Base-by-base conservation (phyloP, 23 tunicate genomes). In the Oikopleura vanhoeffeni region DNA sequence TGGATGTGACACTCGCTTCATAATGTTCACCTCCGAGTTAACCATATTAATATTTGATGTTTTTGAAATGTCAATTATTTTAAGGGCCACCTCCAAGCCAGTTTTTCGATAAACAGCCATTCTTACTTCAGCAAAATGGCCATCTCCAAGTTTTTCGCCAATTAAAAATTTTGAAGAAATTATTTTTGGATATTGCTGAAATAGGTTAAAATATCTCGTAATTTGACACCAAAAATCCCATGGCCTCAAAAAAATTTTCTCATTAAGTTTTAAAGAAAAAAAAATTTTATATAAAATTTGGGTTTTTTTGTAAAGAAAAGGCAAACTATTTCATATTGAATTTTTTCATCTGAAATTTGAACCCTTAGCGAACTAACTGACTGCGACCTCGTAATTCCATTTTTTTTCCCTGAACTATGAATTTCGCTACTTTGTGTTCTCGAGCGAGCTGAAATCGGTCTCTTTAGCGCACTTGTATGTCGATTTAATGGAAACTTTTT, bases 61-160 rank as follows among this genome's bases (percentile, higher is more conserved):
- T 33, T 71, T 71, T 71, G 27, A 38, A 32, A 28, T 28, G 27
- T 71, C 79, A 38, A 71, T 71, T 2, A 71, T 30, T 71, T 71
- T 71, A 28, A 71, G 3, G 4, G 79, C 79, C 79, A 71, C 79
- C 2, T 71, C 79, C 2, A 18, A 2, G 79, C 32, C 3, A 32
- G 3, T 71, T 71, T 30, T 18, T 24, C 35, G 27, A 38, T 71
- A 2, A 3, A 71, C 79, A 18, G 79, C 79, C 27, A 18, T 18
- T 3, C 79, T 33, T 2, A 71, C 79, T 30, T 71, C 79, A 33
- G 79, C 79, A 30, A 71, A 71, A 71, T 71, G 79, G 35, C 79
- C 79, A 30, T 71, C 79, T 18, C 79, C 79, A 71, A 71, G 79
- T 32, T 32, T 28, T 32, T 71, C 79, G 79, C 79, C 79, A 18